phyloP scores from a whole-genome alignment of 2,888 invertebrate genomes.

The Drosophila fulvimacula region DNA sequence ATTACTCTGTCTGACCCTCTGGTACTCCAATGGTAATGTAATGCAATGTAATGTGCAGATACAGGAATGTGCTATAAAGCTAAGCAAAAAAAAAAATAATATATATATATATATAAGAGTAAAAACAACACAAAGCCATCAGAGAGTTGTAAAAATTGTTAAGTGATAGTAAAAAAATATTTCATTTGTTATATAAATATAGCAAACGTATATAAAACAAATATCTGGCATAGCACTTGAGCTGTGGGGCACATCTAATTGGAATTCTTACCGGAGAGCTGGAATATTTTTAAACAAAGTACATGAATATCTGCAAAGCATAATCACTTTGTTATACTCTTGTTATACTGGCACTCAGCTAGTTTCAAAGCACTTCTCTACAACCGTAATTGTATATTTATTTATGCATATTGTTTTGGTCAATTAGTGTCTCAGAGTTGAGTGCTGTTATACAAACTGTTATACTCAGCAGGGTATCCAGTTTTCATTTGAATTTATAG shows the following conservation, averaged over 20 bases:
- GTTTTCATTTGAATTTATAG: not conserved
- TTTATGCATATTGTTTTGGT: not conserved
- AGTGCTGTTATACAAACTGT: not conserved
- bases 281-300: not conserved
- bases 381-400: not conserved
- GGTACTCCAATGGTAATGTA: conserved; percentile 31
- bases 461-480: not conserved
- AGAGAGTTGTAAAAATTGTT: conserved; percentile 8
- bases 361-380: not conserved
- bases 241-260: conserved; percentile 1
- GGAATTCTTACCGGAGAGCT: not conserved
- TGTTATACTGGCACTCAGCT: not conserved
- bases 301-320: not conserved
- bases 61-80: conserved; percentile 21
- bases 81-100: not conserved
- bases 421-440: not conserved
- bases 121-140: conserved; percentile 12
- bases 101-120: too few species aligned
- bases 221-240: not conserved
- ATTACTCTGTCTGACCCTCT: conserved; percentile 21
- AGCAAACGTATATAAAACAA: conserved; percentile 9
- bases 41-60: conserved; percentile 13
- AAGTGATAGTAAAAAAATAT: conserved; percentile 10
- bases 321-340: not conserved
- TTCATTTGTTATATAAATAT: conserved; percentile 5